These are phyloP conservation scores for Aleiodes sp. DNA, from an alignment of 1,140 invertebrate species.

Conservation along the genomic window DNA sequence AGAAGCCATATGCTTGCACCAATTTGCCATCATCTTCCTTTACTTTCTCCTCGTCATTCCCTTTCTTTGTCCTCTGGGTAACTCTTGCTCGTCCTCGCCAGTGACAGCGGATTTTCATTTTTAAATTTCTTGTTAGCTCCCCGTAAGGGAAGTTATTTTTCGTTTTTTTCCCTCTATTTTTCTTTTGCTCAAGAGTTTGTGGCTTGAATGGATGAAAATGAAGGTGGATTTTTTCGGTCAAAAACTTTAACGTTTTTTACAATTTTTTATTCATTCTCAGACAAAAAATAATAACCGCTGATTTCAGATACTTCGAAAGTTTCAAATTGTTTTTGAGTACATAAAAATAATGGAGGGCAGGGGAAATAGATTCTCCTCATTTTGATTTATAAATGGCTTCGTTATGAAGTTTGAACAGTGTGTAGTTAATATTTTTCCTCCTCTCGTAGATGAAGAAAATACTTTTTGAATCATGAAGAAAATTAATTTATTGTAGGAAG, in stretches of 20 bases:
- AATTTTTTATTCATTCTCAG: no score
- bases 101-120: background rate
- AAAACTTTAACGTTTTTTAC: no score
- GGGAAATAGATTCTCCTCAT: no score
- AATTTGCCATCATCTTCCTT: slow-evolving; percentile 6
- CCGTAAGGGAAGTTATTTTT: background rate
- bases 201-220: slow-evolving; percentile 22
- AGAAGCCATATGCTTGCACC: slow-evolving; percentile 11
- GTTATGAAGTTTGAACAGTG: background rate
- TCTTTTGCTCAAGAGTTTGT: background rate
- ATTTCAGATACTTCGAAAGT: no score
- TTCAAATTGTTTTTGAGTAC: no score
- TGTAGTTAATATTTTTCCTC: background rate
- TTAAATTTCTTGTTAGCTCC: background rate
- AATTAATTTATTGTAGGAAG: background rate
- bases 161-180: background rate
- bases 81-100: background rate
- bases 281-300: no score
- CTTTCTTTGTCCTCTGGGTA: background rate
- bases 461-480: background rate
- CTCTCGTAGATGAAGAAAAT: background rate
- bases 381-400: background rate
- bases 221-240: background rate
- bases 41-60: slow-evolving; percentile 21
- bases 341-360: no score